Evolutionary conservation across 1,140 invertebrate genomes (phyloP), one percentile per base, ranked within the genome.

Genomic region (Drosophila athabasca): DNA sequence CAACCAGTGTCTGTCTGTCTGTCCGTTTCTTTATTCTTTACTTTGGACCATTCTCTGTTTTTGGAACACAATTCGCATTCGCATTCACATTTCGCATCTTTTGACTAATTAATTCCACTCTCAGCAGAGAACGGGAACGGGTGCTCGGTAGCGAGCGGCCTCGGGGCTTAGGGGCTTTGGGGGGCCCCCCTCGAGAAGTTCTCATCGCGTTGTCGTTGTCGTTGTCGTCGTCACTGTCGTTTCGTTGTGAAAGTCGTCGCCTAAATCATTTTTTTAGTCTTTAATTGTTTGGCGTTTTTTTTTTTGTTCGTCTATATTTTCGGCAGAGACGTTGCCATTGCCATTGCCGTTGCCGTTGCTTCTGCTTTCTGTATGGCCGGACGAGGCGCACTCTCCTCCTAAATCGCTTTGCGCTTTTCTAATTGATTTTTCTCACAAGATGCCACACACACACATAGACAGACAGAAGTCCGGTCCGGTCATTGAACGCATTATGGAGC

Each of bases 361-460:
- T 65, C 35, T 66, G 46, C 48, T 31, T 9, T 9, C 31, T 9
- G 31, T 31, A 26, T 26, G 24, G 24, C 24, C 24, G 24, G 24
- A 2, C 29, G 31, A 8, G 31, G 48, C 57, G 65, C 71, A 62
- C 51, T 72, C 76, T 62, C 64, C 67, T 53, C 60, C 72, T 59
- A 65, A 78, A 78, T 70, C 55, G 74, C 76, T 79, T 79, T 69
- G 70, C 69, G 81, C 74, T 81, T 81, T 85, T 85, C 79, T 88
- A 87, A 87, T 87, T 87, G 82, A 87, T 87, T 82, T 88, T 87
- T 85, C 82, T 79, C 78, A 78, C 66, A 71, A 52, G 64, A 55
- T 41, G 67, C 68, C 57, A 31, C 31, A 31, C 31, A 31, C 31
- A 31, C 8, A 31, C 24, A 31, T 1, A 35, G 31, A 11, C 31